Evolutionary conservation across 2,113 vertebrate genomes (phyloP).

Genomic region (Oryzias melastigma): DNA sequence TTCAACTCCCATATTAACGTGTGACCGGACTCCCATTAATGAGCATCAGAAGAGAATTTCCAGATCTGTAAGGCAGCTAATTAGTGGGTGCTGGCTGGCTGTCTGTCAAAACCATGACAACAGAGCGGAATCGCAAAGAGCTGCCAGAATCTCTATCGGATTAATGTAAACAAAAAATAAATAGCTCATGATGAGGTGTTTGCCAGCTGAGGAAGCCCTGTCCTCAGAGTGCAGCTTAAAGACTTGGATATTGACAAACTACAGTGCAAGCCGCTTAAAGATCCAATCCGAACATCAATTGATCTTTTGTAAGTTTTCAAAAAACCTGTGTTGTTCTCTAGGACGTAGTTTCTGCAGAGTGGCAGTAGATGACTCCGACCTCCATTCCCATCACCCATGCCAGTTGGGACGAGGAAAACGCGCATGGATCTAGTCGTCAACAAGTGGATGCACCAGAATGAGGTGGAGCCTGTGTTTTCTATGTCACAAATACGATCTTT

Average conservation of each 20-base stretch:
- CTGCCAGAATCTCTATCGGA: constrained; percentile 37
- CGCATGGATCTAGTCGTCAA: no score
- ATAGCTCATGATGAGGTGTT: constrained; percentile 46
- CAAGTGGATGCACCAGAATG: no score
- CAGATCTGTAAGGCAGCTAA: constrained; percentile 43
- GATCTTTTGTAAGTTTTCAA: no score
- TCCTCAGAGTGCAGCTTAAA: constrained; percentile 2
- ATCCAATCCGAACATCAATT: no score
- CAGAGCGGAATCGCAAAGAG: constrained; percentile 37
- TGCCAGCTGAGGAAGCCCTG: constrained; percentile 12
- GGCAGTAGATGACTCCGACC: no score
- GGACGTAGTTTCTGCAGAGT: no score
- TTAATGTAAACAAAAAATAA: constrained; percentile 54
- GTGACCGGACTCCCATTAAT: constrained; percentile 57
- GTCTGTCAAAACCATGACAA: constrained; percentile 55
- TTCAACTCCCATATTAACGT: constrained; percentile 46
- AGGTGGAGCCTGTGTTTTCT: no score
- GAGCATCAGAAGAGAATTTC: constrained; percentile 51
- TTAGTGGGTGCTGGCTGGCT: constrained; percentile 51
- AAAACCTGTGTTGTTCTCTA: no score
- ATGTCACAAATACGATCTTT: no score
- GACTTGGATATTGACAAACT: constrained; percentile 19
- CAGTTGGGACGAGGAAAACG: no score
- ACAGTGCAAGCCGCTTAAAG: neutral
- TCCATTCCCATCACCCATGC: no score